Evolutionary conservation across 1,140 invertebrate genomes (phyloP), one percentile per base, ranked within the genome.

Genomic region (Zaprionus africanus): DNA sequence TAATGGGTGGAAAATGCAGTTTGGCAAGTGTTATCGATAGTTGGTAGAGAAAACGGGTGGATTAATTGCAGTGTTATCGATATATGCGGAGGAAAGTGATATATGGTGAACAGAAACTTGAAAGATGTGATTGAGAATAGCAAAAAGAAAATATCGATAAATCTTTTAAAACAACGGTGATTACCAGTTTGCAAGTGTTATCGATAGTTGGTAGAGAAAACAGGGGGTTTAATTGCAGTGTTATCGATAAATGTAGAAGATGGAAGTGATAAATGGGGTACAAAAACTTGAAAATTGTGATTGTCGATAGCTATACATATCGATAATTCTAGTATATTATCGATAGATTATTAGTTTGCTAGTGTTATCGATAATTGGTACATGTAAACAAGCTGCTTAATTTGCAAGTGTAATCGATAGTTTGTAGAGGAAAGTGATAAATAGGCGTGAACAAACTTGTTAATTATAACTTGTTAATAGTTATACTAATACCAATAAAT

Each of bases 21-120:
- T 53, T 38, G 12, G 36, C 11, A 56, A 36, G 15, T 43, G 43
- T 31, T 24, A 63, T 63, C 67, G 59, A 54, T 63, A 43, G 41
- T 31, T 34, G 11, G 15, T 7, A 17, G 11, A 9, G 36, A 24
- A 38, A 54, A 28, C 26, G 7, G 26, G 7, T 9, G n/a, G n/a
- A 2, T 46, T 46, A 0, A 46, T 17, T 46, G 41, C 15, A n/a
- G 5, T 46, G 6, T 46, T 17, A 46, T 46, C n/a, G 41, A 46
- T 9, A n/a, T 46, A 17, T 7, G 9, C 11, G 31, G 9, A 34
- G 3, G 0, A 19, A 17, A 9, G 5, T 0, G 41, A 17, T 46
- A 17, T 7, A 7, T 46, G 0, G n/a, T 5, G n/a, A 17, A 46
- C 1, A 46, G 41, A n/a, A 46, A 34, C 9, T 34, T 34, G 31